phyloP scores from a whole-genome alignment of 2,888 invertebrate species.

The Xestia xanthographa region DNA sequence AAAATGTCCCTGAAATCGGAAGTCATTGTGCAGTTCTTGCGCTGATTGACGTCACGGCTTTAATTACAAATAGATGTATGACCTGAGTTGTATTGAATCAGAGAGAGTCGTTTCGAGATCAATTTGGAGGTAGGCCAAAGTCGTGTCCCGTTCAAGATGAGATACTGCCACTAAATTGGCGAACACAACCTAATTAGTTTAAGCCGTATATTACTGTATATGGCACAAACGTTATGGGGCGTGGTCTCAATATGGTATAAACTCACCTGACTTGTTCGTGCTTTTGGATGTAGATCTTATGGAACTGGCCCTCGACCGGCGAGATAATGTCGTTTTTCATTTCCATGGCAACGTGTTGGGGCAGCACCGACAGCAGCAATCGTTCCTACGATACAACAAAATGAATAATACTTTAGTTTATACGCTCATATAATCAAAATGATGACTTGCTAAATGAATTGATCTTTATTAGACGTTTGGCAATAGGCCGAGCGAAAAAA shows the following conservation, averaged over 20 bases:
- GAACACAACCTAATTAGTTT: constrained; percentile 62
- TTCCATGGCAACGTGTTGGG: constrained; percentile 97
- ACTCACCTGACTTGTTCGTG: constrained; percentile 97
- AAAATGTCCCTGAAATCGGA: constrained; percentile 36
- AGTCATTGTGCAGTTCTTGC: constrained; percentile 33
- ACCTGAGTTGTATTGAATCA: constrained; percentile 66
- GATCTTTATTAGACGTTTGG: constrained; percentile 36
- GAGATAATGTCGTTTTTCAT: constrained; percentile 98
- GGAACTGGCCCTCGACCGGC: constrained; percentile 97
- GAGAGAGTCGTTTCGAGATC: constrained; percentile 71
- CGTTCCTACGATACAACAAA: constrained; percentile 91
- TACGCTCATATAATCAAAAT: constrained; percentile 23
- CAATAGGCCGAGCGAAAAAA: constrained; percentile 33
- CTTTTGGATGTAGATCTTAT: constrained; percentile 98
- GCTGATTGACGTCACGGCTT: constrained; percentile 32
- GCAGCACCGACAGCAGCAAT: constrained; percentile 95
- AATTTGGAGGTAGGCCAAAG: constrained; percentile 81
- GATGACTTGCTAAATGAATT: constrained; percentile 24
- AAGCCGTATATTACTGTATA: constrained; percentile 49
- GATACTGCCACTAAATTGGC: constrained; percentile 74
- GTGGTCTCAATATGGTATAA: constrained; percentile 23
- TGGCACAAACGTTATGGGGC: constrained; percentile 25
- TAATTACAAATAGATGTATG: constrained; percentile 51
- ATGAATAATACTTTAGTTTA: constrained; percentile 20
- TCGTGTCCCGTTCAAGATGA: constrained; percentile 74